A percentile compares a stretch with the other conserved stretches of the same genome.
Conservation (phyloP, 2,888 invertebrate genomes). For the Phortica magna region DNA sequence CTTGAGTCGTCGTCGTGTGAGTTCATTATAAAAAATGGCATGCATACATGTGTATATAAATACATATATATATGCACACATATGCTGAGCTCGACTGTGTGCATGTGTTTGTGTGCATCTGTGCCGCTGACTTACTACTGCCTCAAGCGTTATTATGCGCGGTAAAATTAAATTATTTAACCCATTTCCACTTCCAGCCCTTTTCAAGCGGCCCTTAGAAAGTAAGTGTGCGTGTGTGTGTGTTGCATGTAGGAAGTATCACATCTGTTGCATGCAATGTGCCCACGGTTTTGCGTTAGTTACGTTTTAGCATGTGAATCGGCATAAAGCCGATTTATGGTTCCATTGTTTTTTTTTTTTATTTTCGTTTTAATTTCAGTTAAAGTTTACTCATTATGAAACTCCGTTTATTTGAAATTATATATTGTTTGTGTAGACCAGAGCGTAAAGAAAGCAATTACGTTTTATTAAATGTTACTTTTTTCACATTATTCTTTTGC, state of each 20-base stretch:
- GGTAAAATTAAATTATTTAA: conserved; percentile 70
- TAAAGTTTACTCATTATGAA: neutral
- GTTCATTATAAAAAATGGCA: conserved; percentile 9
- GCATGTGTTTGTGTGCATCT: conserved; percentile 57
- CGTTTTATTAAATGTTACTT: too few species aligned
- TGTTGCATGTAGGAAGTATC: conserved; percentile 49
- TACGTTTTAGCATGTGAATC: neutral
- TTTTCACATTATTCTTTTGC: too few species aligned
- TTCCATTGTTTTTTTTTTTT: neutral
- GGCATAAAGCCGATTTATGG: neutral
- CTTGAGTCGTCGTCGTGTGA: neutral
- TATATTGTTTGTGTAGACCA: too few species aligned
- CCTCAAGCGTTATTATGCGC: conserved; percentile 62
- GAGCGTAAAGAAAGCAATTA: too few species aligned
- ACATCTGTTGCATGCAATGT: conserved; percentile 35
- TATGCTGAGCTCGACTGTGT: neutral
- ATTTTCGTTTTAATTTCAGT: neutral
- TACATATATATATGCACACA: neutral
- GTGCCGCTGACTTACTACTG: conserved; percentile 69
- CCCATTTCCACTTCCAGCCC: conserved; percentile 41
- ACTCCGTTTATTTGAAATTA: neutral
- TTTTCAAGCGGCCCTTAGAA: neutral
- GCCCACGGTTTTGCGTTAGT: neutral
- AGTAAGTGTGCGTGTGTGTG: neutral
- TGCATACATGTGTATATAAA: neutral